Evolutionary conservation across 2,113 vertebrate genomes (phyloP), one percentile per base, ranked within the genome.

Genomic region (Cygnus atratus): DNA sequence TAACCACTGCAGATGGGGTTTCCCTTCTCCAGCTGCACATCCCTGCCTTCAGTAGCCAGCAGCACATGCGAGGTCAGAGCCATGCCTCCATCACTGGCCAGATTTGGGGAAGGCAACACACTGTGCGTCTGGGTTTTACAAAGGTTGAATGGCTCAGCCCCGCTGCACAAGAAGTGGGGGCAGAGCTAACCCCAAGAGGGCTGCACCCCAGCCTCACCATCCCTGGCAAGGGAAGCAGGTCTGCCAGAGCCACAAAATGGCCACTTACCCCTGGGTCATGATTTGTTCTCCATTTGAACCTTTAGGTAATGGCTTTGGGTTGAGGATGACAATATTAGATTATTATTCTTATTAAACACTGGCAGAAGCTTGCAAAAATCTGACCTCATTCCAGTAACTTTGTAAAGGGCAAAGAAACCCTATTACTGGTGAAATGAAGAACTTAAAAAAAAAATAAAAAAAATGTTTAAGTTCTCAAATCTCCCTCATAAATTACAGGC

Each of bases 341-440:
- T 93, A 91, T 91, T 81, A 68, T 70, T 91, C 63, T 86, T 83
- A 93, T 77, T 92, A 92, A 90, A 70, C 1, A 4, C 74, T 95
- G 86, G 83, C 96, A 93, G 86, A 92, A 84, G 58, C 72, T 92
- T 88, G 80, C 80, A 94, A 92, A 91, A 94, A 65, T 76, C 71
- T 88, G 86, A 96, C 93, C 88, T 95, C 88, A 90, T 95, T 92
- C 83, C 72, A 83, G 83, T 71, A 73, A 83, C 48, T 92, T 86
- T 58, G 35, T 79, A 84, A 93, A 88, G 83, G 91, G 84, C 93
- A 90, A 66, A 93, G 72, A 88, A 93, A 79, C 63, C 50, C 59
- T 41, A 84, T 92, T 93, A 86, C 86, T 67, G 35, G 33, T 95
- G 72, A 88, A 95, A 90, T 83, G 26, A 88, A 87, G 54, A 92